A percentile compares a stretch with the other conserved stretches of the same genome.
Conservation (phyloP, 2,888 invertebrate species). For the Lasioglossum figueresi region DNA sequence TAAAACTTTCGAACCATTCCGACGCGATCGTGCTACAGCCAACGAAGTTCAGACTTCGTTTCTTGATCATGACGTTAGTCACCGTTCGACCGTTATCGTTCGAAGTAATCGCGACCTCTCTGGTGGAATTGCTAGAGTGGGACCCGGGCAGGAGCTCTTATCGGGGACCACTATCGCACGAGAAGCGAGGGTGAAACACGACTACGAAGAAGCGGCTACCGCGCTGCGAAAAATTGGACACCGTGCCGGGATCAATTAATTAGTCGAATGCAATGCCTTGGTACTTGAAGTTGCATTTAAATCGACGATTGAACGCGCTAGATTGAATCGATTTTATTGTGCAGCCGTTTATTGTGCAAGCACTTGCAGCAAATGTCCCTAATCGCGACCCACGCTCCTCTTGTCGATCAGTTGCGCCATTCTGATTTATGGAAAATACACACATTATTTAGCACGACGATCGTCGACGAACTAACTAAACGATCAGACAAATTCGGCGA, state of each 20-base stretch:
- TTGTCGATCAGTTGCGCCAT: background rate
- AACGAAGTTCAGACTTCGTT: conserved; percentile 4
- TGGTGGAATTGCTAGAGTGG: conserved; percentile 14
- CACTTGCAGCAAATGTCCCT: background rate
- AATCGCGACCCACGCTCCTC: background rate
- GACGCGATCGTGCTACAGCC: background rate
- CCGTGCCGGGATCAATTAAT: background rate
- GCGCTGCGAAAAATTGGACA: background rate
- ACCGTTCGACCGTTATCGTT: conserved; percentile 40
- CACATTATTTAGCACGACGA: background rate
- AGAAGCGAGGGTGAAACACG: background rate
- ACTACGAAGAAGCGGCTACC: background rate
- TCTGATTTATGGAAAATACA: background rate
- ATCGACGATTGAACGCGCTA: background rate
- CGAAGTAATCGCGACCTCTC: conserved; percentile 16
- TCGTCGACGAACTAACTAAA: background rate
- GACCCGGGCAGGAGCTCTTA: conserved; percentile 16
- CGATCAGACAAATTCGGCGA: background rate
- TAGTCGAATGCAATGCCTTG: background rate
- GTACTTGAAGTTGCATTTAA: background rate
- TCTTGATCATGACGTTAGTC: conserved; percentile 32
- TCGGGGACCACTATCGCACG: conserved; percentile 5
- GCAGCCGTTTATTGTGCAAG: background rate
- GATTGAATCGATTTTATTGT: background rate
- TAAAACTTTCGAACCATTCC: background rate